A percentile compares a stretch with the other conserved stretches of the same genome.
Evolutionary conservation across 1,140 invertebrate species (phyloP).

Genomic region (Papilio xuthus): DNA sequence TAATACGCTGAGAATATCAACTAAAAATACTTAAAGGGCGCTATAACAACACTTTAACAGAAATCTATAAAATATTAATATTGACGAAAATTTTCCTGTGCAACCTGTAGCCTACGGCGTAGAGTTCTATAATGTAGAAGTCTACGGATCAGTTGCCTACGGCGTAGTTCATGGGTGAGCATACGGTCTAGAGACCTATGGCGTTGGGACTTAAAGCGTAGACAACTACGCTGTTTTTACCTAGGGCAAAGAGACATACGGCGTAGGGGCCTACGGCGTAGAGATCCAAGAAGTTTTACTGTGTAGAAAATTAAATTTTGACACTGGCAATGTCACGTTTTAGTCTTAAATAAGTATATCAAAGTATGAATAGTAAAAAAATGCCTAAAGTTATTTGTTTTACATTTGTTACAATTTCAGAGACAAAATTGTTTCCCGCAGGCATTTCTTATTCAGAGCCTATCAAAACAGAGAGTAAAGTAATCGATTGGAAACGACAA

Average conservation of each 20-base stretch:
- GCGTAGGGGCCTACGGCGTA: too few species aligned
- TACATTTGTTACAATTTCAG: not conserved
- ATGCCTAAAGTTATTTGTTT: not conserved
- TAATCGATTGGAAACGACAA: constrained; percentile 34
- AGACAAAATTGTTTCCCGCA: constrained; percentile 5
- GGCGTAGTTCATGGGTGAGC: not conserved
- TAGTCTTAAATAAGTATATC: too few species aligned
- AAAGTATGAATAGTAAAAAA: not conserved
- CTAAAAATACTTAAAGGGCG: not conserved
- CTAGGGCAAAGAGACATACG: too few species aligned
- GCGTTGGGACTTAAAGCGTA: not conserved
- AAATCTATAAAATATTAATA: too few species aligned
- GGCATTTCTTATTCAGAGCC: constrained; percentile 22
- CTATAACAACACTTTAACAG: not conserved
- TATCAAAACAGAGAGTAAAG: constrained; percentile 27
- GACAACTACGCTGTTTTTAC: not conserved
- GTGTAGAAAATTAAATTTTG: too few species aligned
- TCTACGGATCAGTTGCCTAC: too few species aligned
- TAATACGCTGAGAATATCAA: not conserved
- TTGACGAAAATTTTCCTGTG: too few species aligned
- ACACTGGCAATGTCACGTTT: too few species aligned
- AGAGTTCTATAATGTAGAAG: too few species aligned
- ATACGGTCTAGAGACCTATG: not conserved
- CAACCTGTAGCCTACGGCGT: too few species aligned
- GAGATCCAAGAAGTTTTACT: too few species aligned